Conservation (phyloP, 2,888 invertebrate genomes). For the Diachrysia chrysitis region DNA sequence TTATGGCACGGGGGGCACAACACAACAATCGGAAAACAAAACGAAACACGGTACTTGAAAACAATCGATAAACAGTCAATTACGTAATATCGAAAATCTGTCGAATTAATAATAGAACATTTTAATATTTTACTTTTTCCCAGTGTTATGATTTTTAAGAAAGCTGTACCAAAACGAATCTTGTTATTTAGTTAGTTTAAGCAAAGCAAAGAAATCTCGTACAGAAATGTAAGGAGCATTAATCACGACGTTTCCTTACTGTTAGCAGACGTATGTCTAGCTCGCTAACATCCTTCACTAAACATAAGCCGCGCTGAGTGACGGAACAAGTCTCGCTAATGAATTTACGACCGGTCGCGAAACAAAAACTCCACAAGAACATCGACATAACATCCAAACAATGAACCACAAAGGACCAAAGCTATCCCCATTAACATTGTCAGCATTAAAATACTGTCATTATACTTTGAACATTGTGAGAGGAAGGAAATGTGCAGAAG, state of each 20-base stretch:
- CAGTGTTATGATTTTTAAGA: no score
- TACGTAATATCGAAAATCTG: not conserved
- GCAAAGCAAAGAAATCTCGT: no score
- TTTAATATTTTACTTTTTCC: no score
- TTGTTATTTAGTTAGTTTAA: no score
- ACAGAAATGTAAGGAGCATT: not conserved
- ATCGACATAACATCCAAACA: conserved; percentile 22
- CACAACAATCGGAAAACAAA: not conserved
- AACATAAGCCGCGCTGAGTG: not conserved
- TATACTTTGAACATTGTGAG: conserved; percentile 1
- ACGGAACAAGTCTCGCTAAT: conserved; percentile 28
- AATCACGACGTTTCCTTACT: not conserved
- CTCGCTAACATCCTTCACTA: not conserved
- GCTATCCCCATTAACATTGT: conserved; percentile 31
- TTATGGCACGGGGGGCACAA: not conserved
- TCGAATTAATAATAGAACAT: not conserved
- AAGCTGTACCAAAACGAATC: not conserved
- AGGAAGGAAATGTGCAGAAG: not conserved
- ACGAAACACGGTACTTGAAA: not conserved
- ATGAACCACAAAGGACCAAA: conserved; percentile 24
- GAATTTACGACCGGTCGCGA: conserved; percentile 10
- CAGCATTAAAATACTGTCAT: conserved; percentile 31
- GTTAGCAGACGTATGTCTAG: not conserved
- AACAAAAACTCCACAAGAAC: conserved; percentile 21
- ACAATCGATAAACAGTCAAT: not conserved